Evolutionary conservation across 2,888 invertebrate genomes (phyloP), one percentile per base, ranked within the genome.

Genomic region (Dolomedes plantarius): DNA sequence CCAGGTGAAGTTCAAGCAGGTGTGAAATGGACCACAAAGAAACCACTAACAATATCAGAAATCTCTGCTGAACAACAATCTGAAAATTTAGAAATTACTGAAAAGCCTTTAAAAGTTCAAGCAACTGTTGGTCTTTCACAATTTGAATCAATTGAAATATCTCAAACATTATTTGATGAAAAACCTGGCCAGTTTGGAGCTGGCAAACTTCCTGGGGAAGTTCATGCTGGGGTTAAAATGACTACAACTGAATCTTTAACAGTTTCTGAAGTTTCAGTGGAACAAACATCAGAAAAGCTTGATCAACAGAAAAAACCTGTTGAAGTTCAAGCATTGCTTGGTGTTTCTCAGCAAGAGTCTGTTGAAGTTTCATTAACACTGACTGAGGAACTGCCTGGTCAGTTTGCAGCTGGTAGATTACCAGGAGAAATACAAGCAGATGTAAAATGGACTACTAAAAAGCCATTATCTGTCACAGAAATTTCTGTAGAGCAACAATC

Each of bases 151-250:
- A 1, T 88, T 3, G 78, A 87, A 16, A 74, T 89, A 29, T 85
- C 86, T 9, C 88, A 89, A 76, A 81, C 81, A 11, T 31, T 67
- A 28, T 28, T 81, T 3, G 87, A 74, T 69, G 83, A 78, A 65
- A 81, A 72, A 39, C 85, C 88, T 1, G 77, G 79, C 13, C 86
- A 88, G 13, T 88, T 89, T 77, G 82, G 62, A 3, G 72, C 88
- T 64, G 88, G 83, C 32, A 75, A 65, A 67, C 72, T 82, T 68
- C 94, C 93, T 16, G 94, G 93, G 86, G 91, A 91, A 82, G 94
- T 94, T 90, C 91, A 90, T 68, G 91, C 91, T 27, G 81, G 85
- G 88, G 75, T 90, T 88, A 89, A 89, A 76, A 88, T 88, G 73
- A 89, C 91, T 67, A 89, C 90, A 32, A 90, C 90, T 0, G 91